These are phyloP conservation scores for Sturnira hondurensis DNA, from an alignment of 2,113 vertebrate genomes.

Conservation along the genomic window DNA sequence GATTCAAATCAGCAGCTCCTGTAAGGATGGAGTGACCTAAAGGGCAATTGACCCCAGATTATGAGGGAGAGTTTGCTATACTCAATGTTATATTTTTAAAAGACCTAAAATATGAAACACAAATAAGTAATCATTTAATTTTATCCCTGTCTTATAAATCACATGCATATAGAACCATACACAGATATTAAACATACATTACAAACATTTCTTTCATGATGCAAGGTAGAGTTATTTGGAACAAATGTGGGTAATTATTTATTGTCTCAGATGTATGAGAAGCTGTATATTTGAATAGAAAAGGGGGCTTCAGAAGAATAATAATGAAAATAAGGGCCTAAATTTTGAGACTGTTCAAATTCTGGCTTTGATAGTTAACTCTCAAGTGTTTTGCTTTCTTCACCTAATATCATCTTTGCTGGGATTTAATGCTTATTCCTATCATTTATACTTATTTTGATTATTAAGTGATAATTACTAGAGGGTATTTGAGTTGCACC, in stretches of 20 bases:
- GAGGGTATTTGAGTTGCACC: neutral
- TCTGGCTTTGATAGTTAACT: neutral
- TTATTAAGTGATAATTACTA: neutral
- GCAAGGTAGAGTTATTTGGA: neutral
- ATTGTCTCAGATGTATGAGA: neutral
- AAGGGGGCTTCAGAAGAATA: neutral
- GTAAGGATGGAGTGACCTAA: neutral
- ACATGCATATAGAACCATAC: neutral
- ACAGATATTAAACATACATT: neutral
- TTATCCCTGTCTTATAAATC: neutral
- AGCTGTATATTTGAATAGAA: neutral
- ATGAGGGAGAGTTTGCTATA: neutral
- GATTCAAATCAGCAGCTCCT: neutral
- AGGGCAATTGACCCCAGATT: neutral
- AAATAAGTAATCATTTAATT: neutral
- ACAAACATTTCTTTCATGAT: neutral
- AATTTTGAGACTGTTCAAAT: neutral
- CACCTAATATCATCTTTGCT: neutral
- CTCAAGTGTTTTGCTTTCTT: neutral
- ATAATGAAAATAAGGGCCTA: neutral
- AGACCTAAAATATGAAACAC: neutral
- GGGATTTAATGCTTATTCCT: neutral
- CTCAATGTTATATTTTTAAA: neutral
- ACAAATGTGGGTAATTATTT: neutral
- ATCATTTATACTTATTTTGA: neutral